Evolutionary conservation across 2,888 invertebrate genomes (phyloP), one percentile per base, ranked within the genome.

Genomic region (Leucophora obtusa): DNA sequence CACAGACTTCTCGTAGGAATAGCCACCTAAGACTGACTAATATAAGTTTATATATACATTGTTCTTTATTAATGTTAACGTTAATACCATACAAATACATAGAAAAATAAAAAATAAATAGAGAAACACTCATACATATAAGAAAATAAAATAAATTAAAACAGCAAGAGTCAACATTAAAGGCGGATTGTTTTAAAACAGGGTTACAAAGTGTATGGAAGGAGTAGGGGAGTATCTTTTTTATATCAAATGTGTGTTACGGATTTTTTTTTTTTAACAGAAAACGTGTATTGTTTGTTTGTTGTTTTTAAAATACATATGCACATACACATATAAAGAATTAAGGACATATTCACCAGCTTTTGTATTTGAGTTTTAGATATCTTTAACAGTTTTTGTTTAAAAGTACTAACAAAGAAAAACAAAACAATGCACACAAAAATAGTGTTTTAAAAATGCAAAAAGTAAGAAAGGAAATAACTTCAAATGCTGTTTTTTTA

Each of bases 1-100:
- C n/a, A n/a, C n/a, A n/a, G n/a, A n/a, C n/a, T n/a, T n/a, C n/a
- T n/a, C n/a, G n/a, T n/a, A n/a, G n/a, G n/a, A n/a, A n/a, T n/a
- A n/a, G n/a, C n/a, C n/a, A n/a, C n/a, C n/a, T n/a, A n/a, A n/a
- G n/a, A n/a, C n/a, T n/a, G n/a, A n/a, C n/a, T n/a, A n/a, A n/a
- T n/a, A n/a, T n/a, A n/a, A n/a, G n/a, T n/a, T n/a, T n/a, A n/a
- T n/a, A n/a, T n/a, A n/a, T n/a, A n/a, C n/a, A n/a, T n/a, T n/a
- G n/a, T n/a, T n/a, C n/a, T n/a, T 28, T 6, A 28, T 6, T 28
- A 28, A 28, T 1, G 7, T 33, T 28, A 21, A 62, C 54, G 47
- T 43, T 62, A 47, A 71, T 62, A 62, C 47, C 71, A 71, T 71
- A 71, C 54, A 62, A 71, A 43, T 62, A 71, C 60, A 59, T 33